Conservation (phyloP, 2,113 vertebrate species). For the Notothenia coriiceps region DNA sequence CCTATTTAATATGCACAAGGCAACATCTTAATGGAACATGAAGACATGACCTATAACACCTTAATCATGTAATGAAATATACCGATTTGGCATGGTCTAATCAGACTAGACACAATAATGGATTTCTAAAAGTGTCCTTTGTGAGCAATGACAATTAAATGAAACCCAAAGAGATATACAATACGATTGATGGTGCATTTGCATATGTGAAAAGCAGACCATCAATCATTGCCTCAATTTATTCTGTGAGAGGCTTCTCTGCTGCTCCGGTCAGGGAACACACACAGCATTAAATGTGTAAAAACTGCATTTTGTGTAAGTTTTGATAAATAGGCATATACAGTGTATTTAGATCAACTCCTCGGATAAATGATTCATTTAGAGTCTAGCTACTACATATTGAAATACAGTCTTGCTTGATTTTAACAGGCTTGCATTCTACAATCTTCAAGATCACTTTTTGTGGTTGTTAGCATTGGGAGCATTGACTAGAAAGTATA, state of each 20-base stretch:
- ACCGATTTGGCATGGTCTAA: not conserved
- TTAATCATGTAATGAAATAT: constrained; percentile 1
- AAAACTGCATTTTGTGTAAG: not conserved
- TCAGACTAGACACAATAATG: not conserved
- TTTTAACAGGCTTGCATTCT: not conserved
- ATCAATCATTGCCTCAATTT: not conserved
- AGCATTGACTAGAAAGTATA: not conserved
- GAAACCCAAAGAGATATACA: not conserved
- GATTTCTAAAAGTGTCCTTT: not conserved
- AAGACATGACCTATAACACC: not conserved
- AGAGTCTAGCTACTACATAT: not conserved
- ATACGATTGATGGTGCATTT: not conserved
- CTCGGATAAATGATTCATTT: not conserved
- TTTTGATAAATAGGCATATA: not conserved
- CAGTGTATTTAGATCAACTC: not conserved
- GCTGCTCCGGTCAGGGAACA: not conserved
- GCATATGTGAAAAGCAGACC: not conserved
- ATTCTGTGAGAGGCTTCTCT: not conserved
- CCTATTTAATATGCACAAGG: not conserved
- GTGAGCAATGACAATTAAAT: not conserved
- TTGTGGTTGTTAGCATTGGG: not conserved
- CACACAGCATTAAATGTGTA: not conserved
- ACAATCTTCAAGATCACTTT: not conserved
- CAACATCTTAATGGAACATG: constrained; percentile 2
- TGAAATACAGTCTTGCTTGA: not conserved